Evolutionary conservation across 1,140 invertebrate genomes (phyloP).

Genomic region (Tetramorium parvispinum): DNA sequence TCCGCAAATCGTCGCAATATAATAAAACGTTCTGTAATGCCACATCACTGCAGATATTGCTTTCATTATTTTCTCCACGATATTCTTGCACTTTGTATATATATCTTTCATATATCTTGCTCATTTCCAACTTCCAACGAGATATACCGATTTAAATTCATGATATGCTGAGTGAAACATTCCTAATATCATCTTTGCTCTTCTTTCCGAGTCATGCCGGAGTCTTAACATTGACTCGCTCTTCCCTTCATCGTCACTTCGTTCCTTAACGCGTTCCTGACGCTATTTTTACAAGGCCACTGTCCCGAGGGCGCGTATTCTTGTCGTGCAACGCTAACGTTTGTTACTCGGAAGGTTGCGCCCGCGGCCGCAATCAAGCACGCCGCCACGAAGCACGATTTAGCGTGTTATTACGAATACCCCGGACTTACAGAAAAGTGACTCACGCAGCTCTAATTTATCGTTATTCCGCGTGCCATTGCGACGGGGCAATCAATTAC

Average conservation of each 20-base stretch:
- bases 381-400: constrained; percentile 24
- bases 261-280: not conserved
- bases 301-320: constrained; percentile 40
- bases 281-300: constrained; percentile 39
- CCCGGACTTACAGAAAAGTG: constrained; percentile 68
- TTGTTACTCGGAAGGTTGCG: constrained; percentile 45
- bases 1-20: not conserved
- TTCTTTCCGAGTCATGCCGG: constrained; percentile 30
- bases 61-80: not conserved
- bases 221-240: constrained; percentile 5
- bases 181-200: constrained; percentile 30
- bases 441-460: constrained; percentile 69
- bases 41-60: not conserved
- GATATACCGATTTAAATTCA: constrained; percentile 48
- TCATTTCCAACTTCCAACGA: constrained; percentile 6
- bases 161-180: constrained; percentile 36
- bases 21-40: not conserved
- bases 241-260: constrained; percentile 29
- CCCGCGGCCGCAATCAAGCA: constrained; percentile 34
- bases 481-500: constrained; percentile 67
- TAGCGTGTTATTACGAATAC: constrained; percentile 50
- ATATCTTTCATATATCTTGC: not conserved
- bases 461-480: constrained; percentile 64
- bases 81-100: not conserved
- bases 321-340: constrained; percentile 34